Evolutionary conservation across 2,797 vertebrate genomes (phyloP).

Genomic region (Kryptolebias ocellatus): DNA sequence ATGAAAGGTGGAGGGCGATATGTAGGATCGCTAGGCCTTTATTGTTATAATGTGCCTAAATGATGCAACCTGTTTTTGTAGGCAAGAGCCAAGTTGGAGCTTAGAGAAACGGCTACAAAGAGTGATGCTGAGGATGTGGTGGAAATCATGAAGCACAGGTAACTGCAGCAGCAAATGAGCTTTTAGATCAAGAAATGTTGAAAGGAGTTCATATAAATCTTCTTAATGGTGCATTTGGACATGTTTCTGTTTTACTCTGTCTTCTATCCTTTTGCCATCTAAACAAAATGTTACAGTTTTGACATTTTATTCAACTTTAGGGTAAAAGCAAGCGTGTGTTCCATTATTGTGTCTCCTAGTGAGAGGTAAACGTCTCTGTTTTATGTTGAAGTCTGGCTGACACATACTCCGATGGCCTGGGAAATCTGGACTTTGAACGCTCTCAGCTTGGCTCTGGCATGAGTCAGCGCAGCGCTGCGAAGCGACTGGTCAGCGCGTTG

Average conservation of each 20-base stretch:
- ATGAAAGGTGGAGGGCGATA: too few relatives aligned
- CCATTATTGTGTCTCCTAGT: background rate
- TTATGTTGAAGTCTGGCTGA: slow-evolving; percentile 86
- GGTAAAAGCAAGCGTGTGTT: background rate
- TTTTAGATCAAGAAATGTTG: background rate
- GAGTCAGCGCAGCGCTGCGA: slow-evolving; percentile 92
- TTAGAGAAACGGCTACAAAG: slow-evolving; percentile 90
- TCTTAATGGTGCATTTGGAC: too few relatives aligned
- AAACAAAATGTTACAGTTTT: background rate
- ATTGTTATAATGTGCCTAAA: too few relatives aligned
- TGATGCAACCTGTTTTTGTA: slow-evolving; percentile 52
- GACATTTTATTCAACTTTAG: background rate
- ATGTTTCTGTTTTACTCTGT: too few relatives aligned
- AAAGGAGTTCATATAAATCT: too few relatives aligned
- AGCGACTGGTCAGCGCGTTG: slow-evolving; percentile 89
- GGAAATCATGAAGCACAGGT: slow-evolving; percentile 99
- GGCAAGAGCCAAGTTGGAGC: slow-evolving; percentile 93
- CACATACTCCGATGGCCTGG: slow-evolving; percentile 95
- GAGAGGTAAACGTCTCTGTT: background rate
- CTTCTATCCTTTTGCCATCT: too few relatives aligned
- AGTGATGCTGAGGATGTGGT: slow-evolving; percentile 95
- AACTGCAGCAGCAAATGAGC: background rate
- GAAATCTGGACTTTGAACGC: slow-evolving; percentile 94
- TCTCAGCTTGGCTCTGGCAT: slow-evolving; percentile 96
- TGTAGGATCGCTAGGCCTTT: too few relatives aligned